Conservation (phyloP, 2,888 invertebrate genomes). For the Galeopsomyia nigrocyanea region DNA sequence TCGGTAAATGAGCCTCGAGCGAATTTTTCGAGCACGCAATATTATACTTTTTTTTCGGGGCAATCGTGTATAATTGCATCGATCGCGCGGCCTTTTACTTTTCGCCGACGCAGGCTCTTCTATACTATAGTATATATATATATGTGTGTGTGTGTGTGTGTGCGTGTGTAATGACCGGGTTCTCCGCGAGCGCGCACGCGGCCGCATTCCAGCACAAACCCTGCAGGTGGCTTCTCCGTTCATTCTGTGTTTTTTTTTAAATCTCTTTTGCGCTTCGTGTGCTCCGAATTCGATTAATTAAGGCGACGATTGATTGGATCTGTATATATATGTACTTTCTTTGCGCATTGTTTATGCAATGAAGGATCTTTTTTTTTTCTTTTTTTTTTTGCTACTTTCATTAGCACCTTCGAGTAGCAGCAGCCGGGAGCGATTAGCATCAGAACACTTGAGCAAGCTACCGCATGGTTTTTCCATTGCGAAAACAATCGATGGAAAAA, state of each 20-base stretch:
- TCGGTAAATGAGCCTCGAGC: neutral
- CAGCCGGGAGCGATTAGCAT: no score
- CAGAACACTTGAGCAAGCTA: no score
- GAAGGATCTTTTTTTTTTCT: no score
- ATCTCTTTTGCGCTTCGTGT: neutral
- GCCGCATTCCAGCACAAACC: conserved; percentile 2
- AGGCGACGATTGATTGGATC: no score
- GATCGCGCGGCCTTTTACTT: conserved; percentile 60
- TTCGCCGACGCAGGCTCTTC: conserved; percentile 51
- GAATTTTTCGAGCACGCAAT: conserved; percentile 53
- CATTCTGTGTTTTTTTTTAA: neutral
- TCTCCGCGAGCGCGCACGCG: neutral
- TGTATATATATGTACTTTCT: no score
- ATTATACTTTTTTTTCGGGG: conserved; percentile 51
- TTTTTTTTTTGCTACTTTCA: no score
- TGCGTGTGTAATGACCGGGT: conserved; percentile 62
- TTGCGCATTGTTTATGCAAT: no score
- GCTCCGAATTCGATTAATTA: conserved; percentile 39
- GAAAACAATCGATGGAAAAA: no score
- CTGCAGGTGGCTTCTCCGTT: neutral
- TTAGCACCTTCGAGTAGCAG: no score
- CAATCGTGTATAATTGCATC: conserved; percentile 66
- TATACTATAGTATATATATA: no score
- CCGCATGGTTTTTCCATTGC: no score
- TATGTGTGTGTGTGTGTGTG: conserved; percentile 3